Percentiles rank a stretch among this genome's conserved stretches.
These are phyloP conservation scores for Pangasius larnaudii DNA, from an alignment of 2,797 vertebrate genomes.

Conservation along the genomic window DNA sequence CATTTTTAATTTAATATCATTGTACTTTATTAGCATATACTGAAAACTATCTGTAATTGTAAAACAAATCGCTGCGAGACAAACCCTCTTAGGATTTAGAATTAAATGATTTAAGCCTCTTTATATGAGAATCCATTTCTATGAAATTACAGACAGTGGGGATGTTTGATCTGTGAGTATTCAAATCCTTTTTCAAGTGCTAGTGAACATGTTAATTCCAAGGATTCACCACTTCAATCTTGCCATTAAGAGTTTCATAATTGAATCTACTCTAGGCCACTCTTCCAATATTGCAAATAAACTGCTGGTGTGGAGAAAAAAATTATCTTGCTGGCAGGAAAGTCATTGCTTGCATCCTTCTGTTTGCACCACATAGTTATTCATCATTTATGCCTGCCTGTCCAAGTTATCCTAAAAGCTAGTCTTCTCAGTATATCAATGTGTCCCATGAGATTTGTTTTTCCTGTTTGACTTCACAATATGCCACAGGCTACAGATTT, in stretches of 20 bases:
- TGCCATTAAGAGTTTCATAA: background rate
- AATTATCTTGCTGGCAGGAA: background rate
- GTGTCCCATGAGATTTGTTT: background rate
- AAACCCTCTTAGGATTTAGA: conserved; percentile 5
- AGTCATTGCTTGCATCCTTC: background rate
- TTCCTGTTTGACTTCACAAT: background rate
- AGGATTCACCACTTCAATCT: background rate
- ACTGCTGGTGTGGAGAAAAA: background rate
- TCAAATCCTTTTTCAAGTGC: conserved; percentile 21
- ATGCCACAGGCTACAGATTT: background rate
- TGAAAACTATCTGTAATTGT: background rate
- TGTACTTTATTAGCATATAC: background rate
- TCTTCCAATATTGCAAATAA: background rate
- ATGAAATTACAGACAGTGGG: conserved; percentile 12
- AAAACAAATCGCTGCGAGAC: conserved; percentile 20
- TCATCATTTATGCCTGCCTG: background rate
- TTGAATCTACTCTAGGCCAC: background rate
- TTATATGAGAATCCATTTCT: conserved; percentile 34
- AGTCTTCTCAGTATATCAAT: background rate
- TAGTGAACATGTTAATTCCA: conserved; percentile 19
- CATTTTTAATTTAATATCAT: background rate
- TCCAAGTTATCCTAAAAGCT: background rate
- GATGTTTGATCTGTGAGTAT: conserved; percentile 40
- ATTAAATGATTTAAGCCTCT: conserved; percentile 31
- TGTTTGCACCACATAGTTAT: background rate